Evolutionary conservation across 2,888 invertebrate species (phyloP), one percentile per base, ranked within the genome.

Genomic region (Suillia variegata): DNA sequence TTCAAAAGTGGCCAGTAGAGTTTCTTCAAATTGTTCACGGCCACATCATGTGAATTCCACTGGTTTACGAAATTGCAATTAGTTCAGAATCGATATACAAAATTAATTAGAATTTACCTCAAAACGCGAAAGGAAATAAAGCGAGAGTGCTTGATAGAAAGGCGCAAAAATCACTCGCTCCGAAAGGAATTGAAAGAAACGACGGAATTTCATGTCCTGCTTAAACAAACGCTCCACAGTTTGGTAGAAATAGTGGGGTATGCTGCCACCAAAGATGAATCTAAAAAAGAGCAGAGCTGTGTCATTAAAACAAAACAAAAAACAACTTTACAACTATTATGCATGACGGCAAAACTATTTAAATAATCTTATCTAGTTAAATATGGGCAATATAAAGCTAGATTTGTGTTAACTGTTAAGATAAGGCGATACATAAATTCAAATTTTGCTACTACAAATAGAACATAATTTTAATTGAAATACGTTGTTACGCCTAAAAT

Each of bases 231-330:
- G 82, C 65, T 90, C 90, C 49, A 90, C 73, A 33, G 85, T 82
- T 64, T 84, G 83, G 73, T 91, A 92, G 78, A 93, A 92, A 74
- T 87, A 91, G 79, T 93, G 92, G 0, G 93, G 92, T 2, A 92
- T 82, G 1, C 89, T 86, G 24, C 93, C 93, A 56, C 92, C 92
- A 79, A 93, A 92, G n/a, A 91, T 73, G 48, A 93, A 83, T 51
- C 92, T 91, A 51, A 21, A 57, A n/a, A n/a, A n/a, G n/a, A n/a
- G n/a, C n/a, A n/a, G n/a, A n/a, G n/a, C n/a, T n/a, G n/a, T n/a
- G 61, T n/a, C 47, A 47, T 51, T 58, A 58, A 31, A 47, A 33
- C 26, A 38, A 34, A 50, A 1, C 24, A 15, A 17, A 31, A 31
- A 31, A n/a, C n/a, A 57, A 54, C 51, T 17, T 10, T 24, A 49